Evolutionary conservation across 53 echinoderm and acorn worm genomes (phyloP).

Genomic region (Hippasteria phrygiana): DNA sequence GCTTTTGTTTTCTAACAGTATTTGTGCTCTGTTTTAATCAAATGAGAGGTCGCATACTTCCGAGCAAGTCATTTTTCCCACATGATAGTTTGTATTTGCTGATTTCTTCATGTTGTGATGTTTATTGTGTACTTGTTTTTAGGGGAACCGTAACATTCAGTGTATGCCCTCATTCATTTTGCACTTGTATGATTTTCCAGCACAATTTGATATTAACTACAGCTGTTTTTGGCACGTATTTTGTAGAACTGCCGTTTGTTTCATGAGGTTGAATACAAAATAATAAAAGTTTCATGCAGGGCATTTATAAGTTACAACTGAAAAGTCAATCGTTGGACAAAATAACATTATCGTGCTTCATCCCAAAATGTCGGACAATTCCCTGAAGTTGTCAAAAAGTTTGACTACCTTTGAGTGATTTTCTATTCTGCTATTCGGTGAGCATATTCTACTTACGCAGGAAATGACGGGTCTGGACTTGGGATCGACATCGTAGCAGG

Average conservation of each 20-base stretch:
- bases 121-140: no score
- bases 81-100: background rate
- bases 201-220: no score
- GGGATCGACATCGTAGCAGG: constrained; percentile 1
- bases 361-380: background rate
- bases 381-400: background rate
- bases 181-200: no score
- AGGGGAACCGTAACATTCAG: background rate
- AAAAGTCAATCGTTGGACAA: background rate
- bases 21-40: no score
- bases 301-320: background rate
- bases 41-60: no score
- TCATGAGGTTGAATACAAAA: no score
- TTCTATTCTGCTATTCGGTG: background rate
- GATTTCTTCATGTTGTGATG: no score
- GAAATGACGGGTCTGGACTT: constrained; percentile 39
- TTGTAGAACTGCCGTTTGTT: no score
- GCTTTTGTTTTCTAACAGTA: background rate
- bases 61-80: no score
- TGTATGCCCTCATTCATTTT: no score
- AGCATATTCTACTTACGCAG: constrained; percentile 3
- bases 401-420: background rate
- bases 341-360: background rate
- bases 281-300: background rate
- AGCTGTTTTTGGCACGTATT: no score